Conservation (phyloP, 2,797 vertebrate genomes). For the Adelosebastes latens region DNA sequence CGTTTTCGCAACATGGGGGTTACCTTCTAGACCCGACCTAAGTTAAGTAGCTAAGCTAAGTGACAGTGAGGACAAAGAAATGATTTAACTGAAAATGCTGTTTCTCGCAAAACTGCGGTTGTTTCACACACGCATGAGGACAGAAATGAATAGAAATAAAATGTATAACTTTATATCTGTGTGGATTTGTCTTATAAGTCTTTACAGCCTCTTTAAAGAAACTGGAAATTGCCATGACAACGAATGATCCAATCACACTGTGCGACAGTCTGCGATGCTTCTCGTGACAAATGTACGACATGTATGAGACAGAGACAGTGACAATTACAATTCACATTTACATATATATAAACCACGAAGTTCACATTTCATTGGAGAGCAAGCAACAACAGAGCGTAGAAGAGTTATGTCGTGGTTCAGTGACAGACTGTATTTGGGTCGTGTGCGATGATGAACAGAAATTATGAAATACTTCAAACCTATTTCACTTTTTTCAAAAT, state of each 20-base stretch:
- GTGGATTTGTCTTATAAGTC: background rate
- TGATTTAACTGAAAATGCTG: background rate
- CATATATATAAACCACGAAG: background rate
- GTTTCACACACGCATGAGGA: background rate
- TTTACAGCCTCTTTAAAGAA: background rate
- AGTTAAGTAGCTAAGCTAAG: background rate
- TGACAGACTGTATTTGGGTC: background rate
- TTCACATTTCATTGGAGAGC: constrained; percentile 48
- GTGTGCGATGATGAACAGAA: background rate
- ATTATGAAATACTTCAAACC: background rate
- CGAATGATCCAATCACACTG: background rate
- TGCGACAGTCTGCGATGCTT: background rate
- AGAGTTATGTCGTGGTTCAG: background rate
- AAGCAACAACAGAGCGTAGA: background rate
- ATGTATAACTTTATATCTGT: background rate
- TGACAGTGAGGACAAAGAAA: background rate
- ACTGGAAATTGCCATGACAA: background rate
- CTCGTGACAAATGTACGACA: background rate
- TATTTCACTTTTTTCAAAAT: background rate
- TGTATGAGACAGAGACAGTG: background rate
- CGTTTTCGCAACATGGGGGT: no score
- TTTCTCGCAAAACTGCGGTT: background rate
- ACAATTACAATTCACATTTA: constrained; percentile 27
- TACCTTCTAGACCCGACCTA: no score
- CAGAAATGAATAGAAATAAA: background rate